phyloP scores from a whole-genome alignment of 2,113 vertebrate genomes.

The Trochalopteron elliotii region DNA sequence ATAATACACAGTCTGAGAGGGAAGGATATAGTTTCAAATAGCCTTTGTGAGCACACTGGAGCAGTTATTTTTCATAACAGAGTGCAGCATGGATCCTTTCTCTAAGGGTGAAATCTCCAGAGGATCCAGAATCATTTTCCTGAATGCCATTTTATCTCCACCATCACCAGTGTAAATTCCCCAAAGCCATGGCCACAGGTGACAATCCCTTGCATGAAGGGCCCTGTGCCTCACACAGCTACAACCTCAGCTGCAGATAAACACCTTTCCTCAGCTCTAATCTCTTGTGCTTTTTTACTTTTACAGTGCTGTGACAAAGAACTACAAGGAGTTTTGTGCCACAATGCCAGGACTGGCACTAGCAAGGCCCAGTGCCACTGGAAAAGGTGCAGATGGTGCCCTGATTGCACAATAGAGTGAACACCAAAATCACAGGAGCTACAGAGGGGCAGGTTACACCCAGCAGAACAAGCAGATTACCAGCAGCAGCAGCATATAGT shows the following conservation, averaged over 20 bases:
- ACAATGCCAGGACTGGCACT: neutral
- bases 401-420: neutral
- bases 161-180: neutral
- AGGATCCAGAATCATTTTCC: neutral
- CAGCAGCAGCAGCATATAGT: neutral
- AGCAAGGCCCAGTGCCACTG: neutral
- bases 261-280: neutral
- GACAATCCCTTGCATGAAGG: neutral
- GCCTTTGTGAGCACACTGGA: neutral
- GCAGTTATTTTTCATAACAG: neutral
- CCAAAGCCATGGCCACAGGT: neutral
- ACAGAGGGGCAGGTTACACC: neutral
- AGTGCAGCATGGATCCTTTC: neutral
- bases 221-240: neutral
- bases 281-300: neutral
- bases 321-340: neutral
- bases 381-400: neutral
- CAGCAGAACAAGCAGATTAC: neutral
- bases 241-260: neutral
- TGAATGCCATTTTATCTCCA: neutral
- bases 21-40: slow-evolving; percentile 3
- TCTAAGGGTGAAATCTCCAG: neutral
- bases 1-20: neutral
- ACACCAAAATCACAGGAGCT: neutral
- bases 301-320: neutral